These are phyloP conservation scores for Melangyna quadrimaculata DNA, from an alignment of 2,888 invertebrate genomes.

Conservation along the genomic window DNA sequence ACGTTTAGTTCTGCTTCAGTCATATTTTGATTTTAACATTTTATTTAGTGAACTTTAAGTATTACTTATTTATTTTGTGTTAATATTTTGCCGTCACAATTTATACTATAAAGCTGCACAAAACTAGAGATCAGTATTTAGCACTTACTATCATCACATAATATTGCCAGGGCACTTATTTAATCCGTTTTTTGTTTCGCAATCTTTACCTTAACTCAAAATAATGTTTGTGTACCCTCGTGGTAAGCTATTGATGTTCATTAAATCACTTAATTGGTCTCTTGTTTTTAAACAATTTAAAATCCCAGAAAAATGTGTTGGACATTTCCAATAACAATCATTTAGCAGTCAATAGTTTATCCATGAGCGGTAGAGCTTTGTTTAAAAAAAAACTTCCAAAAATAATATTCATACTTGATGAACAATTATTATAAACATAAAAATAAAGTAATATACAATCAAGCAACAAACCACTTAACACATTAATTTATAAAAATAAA, in stretches of 20 bases:
- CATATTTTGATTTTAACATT: too few species aligned
- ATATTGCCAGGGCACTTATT: background rate
- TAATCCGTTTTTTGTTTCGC: background rate
- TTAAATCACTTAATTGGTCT: slow-evolving; percentile 73
- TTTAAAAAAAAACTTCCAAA: slow-evolving; percentile 18
- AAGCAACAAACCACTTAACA: slow-evolving; percentile 25
- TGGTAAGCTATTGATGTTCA: slow-evolving; percentile 82
- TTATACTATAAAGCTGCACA: background rate
- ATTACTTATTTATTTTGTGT: background rate
- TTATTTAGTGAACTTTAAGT: background rate
- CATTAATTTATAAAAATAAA: slow-evolving; percentile 14
- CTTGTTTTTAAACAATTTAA: slow-evolving; percentile 76
- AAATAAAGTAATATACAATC: background rate
- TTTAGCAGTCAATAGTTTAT: slow-evolving; percentile 85
- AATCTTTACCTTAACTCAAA: background rate
- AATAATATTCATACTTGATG: background rate
- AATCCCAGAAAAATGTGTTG: slow-evolving; percentile 53
- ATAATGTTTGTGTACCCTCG: slow-evolving; percentile 67
- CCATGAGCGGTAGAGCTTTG: slow-evolving; percentile 83
- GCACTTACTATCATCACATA: background rate
- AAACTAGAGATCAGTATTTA: background rate
- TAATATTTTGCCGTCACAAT: background rate
- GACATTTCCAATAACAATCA: slow-evolving; percentile 44
- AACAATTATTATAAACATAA: background rate
- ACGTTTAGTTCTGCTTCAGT: too few species aligned